Evolutionary conservation across 2,888 invertebrate species (phyloP).

Genomic region (Amphimallon solstitiale): DNA sequence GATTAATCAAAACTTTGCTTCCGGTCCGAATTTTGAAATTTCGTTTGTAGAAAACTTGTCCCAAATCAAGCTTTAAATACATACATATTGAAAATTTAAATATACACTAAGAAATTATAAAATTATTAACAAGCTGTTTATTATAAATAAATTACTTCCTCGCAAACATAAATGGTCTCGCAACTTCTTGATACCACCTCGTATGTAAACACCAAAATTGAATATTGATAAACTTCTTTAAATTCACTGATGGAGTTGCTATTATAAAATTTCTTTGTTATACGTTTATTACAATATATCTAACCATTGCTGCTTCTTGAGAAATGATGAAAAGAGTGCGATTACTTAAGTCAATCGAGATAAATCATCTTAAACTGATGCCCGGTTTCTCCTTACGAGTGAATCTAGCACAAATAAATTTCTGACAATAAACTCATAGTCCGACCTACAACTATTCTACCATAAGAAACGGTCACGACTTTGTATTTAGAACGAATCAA

Average conservation of each 20-base stretch:
- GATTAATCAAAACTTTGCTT: too few relatives aligned
- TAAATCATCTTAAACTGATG: neutral
- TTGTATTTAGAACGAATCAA: neutral
- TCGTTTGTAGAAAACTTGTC: too few relatives aligned
- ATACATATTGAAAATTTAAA: too few relatives aligned
- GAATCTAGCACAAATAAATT: slow-evolving; percentile 17
- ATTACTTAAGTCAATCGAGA: slow-evolving; percentile 4
- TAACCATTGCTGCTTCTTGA: neutral
- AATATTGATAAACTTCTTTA: too few relatives aligned
- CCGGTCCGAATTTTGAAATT: too few relatives aligned
- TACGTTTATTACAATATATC: slow-evolving; percentile 6
- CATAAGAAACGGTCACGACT: slow-evolving; percentile 5
- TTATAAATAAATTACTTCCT: too few relatives aligned
- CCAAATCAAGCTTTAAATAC: too few relatives aligned
- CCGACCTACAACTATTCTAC: neutral
- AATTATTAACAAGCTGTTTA: too few relatives aligned
- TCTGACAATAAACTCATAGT: slow-evolving; percentile 7
- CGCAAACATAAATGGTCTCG: too few relatives aligned
- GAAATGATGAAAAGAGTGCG: neutral
- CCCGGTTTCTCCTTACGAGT: neutral
- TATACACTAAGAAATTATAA: too few relatives aligned
- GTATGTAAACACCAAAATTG: too few relatives aligned
- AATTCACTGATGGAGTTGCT: neutral
- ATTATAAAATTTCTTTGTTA: slow-evolving; percentile 10
- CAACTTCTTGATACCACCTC: too few relatives aligned